Conservation (phyloP, 2,888 invertebrate genomes). For the Zygaena filipendulae region DNA sequence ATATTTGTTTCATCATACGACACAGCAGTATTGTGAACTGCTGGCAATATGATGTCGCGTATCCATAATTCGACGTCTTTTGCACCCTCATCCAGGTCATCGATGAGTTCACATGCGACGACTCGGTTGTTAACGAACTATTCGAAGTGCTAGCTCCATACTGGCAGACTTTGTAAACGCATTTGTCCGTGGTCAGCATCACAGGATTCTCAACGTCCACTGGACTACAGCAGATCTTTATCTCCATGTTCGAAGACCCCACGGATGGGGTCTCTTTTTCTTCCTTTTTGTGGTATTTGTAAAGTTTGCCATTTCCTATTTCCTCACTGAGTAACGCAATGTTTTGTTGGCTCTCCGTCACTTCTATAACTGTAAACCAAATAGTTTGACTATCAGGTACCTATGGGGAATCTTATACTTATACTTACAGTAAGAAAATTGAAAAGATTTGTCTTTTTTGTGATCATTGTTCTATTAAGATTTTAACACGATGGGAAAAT, state of each 20-base stretch:
- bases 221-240: slow-evolving; percentile 48
- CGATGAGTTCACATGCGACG: slow-evolving; percentile 46
- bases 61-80: slow-evolving; percentile 44
- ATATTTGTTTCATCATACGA: slow-evolving; percentile 70
- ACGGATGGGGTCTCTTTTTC: slow-evolving; percentile 17
- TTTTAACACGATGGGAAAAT: too few species aligned
- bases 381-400: too few species aligned
- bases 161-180: slow-evolving; percentile 47
- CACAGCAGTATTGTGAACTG: slow-evolving; percentile 70
- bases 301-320: slow-evolving; percentile 70
- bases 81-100: slow-evolving; percentile 66
- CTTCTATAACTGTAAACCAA: slow-evolving; percentile 69
- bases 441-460: too few species aligned
- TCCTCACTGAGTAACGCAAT: slow-evolving; percentile 61
- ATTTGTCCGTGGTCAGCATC: slow-evolving; percentile 43
- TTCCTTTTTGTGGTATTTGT: slow-evolving; percentile 41
- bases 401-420: too few species aligned
- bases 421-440: too few species aligned
- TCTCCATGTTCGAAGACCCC: slow-evolving; percentile 35
- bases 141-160: slow-evolving; percentile 38
- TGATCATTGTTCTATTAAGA: too few species aligned
- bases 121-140: slow-evolving; percentile 42
- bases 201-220: slow-evolving; percentile 50
- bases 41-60: slow-evolving; percentile 60
- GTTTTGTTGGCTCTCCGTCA: slow-evolving; percentile 65